Conservation (phyloP, 2,888 invertebrate genomes). For the Cataglyphis albicans region DNA sequence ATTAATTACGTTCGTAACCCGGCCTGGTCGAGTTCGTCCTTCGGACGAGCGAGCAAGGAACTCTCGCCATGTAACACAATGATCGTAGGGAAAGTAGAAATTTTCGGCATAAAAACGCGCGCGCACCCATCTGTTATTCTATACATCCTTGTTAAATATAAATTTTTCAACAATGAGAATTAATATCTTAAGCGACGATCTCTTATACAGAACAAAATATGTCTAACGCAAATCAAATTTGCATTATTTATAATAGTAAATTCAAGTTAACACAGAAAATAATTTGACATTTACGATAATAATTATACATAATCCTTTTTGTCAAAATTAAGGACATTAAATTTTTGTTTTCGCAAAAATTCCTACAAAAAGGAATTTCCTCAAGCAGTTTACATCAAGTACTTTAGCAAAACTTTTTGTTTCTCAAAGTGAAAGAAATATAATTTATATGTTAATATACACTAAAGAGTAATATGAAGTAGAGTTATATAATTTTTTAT, state of each 20-base stretch:
- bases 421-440: not conserved
- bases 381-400: not conserved
- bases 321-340: not conserved
- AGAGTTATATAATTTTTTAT: not conserved
- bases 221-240: not conserved
- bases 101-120: not conserved
- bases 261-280: not conserved
- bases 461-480: not conserved
- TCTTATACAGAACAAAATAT: not conserved
- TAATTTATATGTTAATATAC: conserved; percentile 31
- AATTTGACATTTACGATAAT: not conserved
- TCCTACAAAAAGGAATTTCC: not conserved
- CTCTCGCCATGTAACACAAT: not conserved
- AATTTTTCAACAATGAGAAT: not conserved
- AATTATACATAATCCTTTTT: not conserved
- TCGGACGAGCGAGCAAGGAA: conserved; percentile 8
- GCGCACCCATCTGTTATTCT: not conserved
- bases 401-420: not conserved
- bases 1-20: conserved; percentile 50
- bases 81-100: conserved; percentile 22
- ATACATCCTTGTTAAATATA: not conserved
- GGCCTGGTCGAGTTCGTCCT: conserved; percentile 16
- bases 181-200: not conserved
- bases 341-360: not conserved
- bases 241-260: not conserved